Evolutionary conservation across 2,113 vertebrate genomes (phyloP).

Genomic region (Aplodontia rufa): DNA sequence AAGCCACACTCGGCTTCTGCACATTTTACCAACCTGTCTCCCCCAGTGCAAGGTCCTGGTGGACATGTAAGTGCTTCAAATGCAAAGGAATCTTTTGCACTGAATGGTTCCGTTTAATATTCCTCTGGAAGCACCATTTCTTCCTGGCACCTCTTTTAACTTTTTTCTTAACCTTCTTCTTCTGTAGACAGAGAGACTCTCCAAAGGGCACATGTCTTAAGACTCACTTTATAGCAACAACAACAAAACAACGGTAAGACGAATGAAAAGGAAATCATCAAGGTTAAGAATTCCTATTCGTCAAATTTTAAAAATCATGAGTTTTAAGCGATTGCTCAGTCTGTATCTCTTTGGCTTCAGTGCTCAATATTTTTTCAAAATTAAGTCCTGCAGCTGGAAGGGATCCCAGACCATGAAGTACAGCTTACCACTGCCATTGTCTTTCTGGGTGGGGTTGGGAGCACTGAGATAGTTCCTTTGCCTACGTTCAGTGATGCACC

Average conservation of each 20-base stretch:
- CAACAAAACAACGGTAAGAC: not conserved
- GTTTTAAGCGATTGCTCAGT: not conserved
- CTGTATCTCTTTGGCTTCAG: not conserved
- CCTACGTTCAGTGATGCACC: not conserved
- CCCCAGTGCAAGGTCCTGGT: not conserved
- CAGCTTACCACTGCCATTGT: not conserved
- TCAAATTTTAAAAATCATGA: too few species aligned
- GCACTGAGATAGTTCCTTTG: not conserved
- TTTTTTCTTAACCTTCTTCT: not conserved
- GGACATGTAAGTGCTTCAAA: not conserved
- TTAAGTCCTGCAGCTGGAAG: not conserved
- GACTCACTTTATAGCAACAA: not conserved
- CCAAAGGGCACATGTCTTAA: not conserved
- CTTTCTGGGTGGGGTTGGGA: not conserved
- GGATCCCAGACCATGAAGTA: not conserved
- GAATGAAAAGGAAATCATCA: not conserved
- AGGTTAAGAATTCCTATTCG: not conserved
- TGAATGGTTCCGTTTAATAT: not conserved
- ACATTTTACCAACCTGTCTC: slow-evolving; percentile 47
- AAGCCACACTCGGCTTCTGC: slow-evolving; percentile 65
- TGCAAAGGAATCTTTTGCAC: not conserved
- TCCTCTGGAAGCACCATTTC: not conserved
- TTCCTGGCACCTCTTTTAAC: not conserved
- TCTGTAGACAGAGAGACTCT: not conserved
- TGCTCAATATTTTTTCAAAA: not conserved